These are phyloP conservation scores for Progne subis DNA, from an alignment of 2,113 vertebrate genomes.

Conservation along the genomic window DNA sequence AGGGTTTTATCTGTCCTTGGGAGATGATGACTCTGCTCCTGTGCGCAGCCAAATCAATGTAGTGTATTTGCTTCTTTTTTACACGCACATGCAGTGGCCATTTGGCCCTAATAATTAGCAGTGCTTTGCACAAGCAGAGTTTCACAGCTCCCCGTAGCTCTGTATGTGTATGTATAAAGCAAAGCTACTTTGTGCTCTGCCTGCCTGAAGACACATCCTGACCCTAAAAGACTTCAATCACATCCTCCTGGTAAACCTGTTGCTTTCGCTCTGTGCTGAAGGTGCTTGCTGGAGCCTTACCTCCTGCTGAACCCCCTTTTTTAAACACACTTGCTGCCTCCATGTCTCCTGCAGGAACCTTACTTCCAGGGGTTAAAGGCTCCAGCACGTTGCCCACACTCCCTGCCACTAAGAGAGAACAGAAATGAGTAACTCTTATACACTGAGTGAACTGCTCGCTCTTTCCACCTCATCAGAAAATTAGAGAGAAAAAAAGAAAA, in stretches of 20 bases:
- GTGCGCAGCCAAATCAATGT: neutral
- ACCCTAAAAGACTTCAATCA: neutral
- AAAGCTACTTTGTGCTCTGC: neutral
- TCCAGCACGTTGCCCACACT: neutral
- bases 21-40: neutral
- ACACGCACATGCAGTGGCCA: no score
- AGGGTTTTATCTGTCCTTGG: neutral
- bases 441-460: conserved; percentile 10
- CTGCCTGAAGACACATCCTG: neutral
- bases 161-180: neutral
- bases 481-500: neutral
- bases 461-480: conserved; percentile 49
- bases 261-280: neutral
- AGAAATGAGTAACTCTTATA: neutral
- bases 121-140: neutral
- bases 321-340: neutral
- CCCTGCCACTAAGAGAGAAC: neutral
- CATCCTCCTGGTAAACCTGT: neutral
- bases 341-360: neutral
- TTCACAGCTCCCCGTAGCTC: neutral
- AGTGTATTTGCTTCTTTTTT: neutral
- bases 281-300: neutral
- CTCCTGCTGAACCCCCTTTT: neutral
- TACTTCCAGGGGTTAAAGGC: neutral
- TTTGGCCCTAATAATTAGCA: neutral